Base-by-base conservation (phyloP, 2,888 invertebrate species). In the Troides oblongomaculatus region DNA sequence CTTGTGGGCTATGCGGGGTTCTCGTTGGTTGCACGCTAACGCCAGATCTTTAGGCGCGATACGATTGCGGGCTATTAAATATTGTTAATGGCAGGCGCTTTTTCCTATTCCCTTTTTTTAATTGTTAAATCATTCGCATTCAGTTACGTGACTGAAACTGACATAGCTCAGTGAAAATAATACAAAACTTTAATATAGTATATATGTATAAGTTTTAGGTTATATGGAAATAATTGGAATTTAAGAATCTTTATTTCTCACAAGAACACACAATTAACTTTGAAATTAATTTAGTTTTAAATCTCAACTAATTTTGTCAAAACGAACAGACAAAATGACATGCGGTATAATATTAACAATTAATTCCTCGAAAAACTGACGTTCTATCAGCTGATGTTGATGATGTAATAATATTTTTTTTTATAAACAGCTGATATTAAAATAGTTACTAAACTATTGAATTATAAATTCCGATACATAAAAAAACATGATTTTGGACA, bases 1-100 rank as follows among this genome's bases (percentile, higher is more conserved):
- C 72, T 70, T 69, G 66, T 56, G 68, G 69, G 70, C 70, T 71
- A 70, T 71, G 74, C 71, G 71, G 73, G 62, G 71, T 76, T 75
- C 71, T 75, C 64, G 77, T 75, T 79, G 73, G 53, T 64, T 71
- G 67, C 84, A 84, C 82, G 83, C 81, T 70, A 82, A 71, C 80
- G 81, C 81, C 82, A 82, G 65, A 73, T 73, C 63, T 69, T 73
- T 72, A 60, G 25, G 56, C 61, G 25, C 50, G 73, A 72, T 69
- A 73, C 61, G 69, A 69, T 69, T 25, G 43, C 63, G 56, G 10
- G n/a, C 23, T 67, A 64, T 64, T 67, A 61, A 69, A 69, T 68
- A 61, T 73, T 72, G 71, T 73, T 70, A 43, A n/a, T 63, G 59
- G 70, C 65, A 71, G 76, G 76, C 75, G 66, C 64, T 67, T 70